These are phyloP conservation scores for Epistrophe eligans DNA, from an alignment of 2,888 invertebrate genomes.

Conservation along the genomic window DNA sequence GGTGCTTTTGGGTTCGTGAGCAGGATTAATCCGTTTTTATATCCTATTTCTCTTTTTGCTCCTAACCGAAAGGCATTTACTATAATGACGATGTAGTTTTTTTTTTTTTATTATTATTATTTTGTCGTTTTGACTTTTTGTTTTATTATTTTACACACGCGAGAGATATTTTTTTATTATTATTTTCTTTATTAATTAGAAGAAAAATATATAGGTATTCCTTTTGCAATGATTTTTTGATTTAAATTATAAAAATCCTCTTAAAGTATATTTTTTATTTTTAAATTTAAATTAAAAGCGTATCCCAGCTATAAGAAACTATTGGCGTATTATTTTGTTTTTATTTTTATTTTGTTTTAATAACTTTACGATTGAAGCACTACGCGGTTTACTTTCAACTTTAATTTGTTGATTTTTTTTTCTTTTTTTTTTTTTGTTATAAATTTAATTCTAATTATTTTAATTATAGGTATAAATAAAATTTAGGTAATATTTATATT, in stretches of 20 bases:
- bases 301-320: slow-evolving; percentile 55
- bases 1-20: slow-evolving; percentile 36
- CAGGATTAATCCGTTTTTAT: slow-evolving; percentile 55
- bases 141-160: slow-evolving; percentile 49
- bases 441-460: slow-evolving; percentile 25
- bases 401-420: slow-evolving; percentile 5
- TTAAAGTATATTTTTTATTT: slow-evolving; percentile 19
- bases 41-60: slow-evolving; percentile 29
- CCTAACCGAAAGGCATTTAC: slow-evolving; percentile 26
- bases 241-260: slow-evolving; percentile 8
- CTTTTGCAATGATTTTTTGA: slow-evolving; percentile 32
- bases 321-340: slow-evolving; percentile 43
- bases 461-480: slow-evolving; percentile 13
- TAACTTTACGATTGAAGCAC: slow-evolving; percentile 34
- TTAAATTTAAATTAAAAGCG: slow-evolving; percentile 22
- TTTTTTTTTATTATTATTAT: background rate
- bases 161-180: slow-evolving; percentile 31
- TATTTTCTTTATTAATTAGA: slow-evolving; percentile 28
- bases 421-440: background rate
- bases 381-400: slow-evolving; percentile 47
- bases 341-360: background rate
- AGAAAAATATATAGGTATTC: slow-evolving; percentile 24
- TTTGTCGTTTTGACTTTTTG: slow-evolving; percentile 26
- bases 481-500: slow-evolving; percentile 22
- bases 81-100: slow-evolving; percentile 28